These are phyloP conservation scores for Lepidostoma basale DNA, from an alignment of 1,140 invertebrate species.

Conservation along the genomic window DNA sequence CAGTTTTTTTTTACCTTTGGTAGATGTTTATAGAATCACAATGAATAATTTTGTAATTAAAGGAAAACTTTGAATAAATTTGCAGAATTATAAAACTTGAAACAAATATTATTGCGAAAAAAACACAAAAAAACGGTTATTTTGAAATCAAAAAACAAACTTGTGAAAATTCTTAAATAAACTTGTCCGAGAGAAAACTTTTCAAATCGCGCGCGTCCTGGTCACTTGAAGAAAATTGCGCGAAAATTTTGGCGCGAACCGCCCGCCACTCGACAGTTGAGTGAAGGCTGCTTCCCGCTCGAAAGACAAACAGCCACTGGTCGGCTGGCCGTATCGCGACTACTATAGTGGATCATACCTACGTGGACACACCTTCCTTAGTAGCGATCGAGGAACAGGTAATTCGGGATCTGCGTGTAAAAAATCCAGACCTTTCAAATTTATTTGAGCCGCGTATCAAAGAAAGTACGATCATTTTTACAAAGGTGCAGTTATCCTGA, in stretches of 20 bases:
- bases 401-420: conserved; percentile 1
- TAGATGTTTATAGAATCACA: too few relatives aligned
- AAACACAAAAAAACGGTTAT: too few relatives aligned
- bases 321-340: background rate
- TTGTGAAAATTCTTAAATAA: too few relatives aligned
- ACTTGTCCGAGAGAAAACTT: too few relatives aligned
- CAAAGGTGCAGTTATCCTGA: background rate
- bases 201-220: background rate
- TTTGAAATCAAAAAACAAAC: too few relatives aligned
- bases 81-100: too few relatives aligned
- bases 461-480: background rate
- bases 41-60: too few relatives aligned
- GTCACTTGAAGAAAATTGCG: background rate
- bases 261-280: background rate
- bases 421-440: background rate
- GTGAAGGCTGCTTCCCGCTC: background rate
- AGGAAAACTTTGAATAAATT: too few relatives aligned
- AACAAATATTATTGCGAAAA: too few relatives aligned
- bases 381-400: conserved; percentile 4
- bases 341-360: conserved; percentile 2
- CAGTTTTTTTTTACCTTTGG: too few relatives aligned
- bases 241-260: conserved; percentile 23
- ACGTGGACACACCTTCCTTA: background rate
- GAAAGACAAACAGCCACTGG: conserved; percentile 15
- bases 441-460: background rate